phyloP scores from a whole-genome alignment of 2,888 invertebrate species.

The Therioaphis trifolii region DNA sequence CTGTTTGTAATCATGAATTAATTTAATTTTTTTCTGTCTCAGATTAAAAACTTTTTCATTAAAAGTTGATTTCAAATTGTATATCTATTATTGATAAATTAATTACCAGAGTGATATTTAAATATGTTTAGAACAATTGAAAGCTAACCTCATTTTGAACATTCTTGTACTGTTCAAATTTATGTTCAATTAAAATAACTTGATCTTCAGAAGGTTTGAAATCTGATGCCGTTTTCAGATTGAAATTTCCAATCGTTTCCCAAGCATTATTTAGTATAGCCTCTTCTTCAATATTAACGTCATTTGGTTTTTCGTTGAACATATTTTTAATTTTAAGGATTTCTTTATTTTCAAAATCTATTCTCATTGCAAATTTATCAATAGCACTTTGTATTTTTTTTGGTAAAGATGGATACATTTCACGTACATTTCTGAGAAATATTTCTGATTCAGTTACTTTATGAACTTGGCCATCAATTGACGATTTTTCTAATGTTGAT shows the following conservation, averaged over 20 bases:
- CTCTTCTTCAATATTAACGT: slow-evolving; percentile 23
- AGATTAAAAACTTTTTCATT: slow-evolving; percentile 32
- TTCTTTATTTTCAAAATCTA: slow-evolving; percentile 42
- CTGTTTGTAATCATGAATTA: slow-evolving; percentile 39
- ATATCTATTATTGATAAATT: background rate
- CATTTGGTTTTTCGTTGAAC: slow-evolving; percentile 6
- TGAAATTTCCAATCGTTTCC: slow-evolving; percentile 31
- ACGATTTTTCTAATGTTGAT: background rate
- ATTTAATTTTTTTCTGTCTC: slow-evolving; percentile 10
- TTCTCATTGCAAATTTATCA: slow-evolving; percentile 29
- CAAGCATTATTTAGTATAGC: slow-evolving; percentile 1
- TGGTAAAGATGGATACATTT: slow-evolving; percentile 28
- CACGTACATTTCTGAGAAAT: slow-evolving; percentile 51
- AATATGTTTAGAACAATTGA: background rate
- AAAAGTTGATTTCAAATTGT: slow-evolving; percentile 46
- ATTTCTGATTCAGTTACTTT: slow-evolving; percentile 41
- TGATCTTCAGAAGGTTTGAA: slow-evolving; percentile 9
- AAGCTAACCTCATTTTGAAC: slow-evolving; percentile 40
- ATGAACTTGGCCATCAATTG: background rate
- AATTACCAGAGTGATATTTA: background rate
- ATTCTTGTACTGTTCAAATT: slow-evolving; percentile 34
- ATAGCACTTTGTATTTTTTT: slow-evolving; percentile 49
- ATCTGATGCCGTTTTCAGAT: slow-evolving; percentile 30
- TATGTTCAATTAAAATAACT: slow-evolving; percentile 26
- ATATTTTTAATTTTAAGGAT: slow-evolving; percentile 28